Evolutionary conservation across 2,113 vertebrate genomes (phyloP).

Genomic region (Solea senegalensis): DNA sequence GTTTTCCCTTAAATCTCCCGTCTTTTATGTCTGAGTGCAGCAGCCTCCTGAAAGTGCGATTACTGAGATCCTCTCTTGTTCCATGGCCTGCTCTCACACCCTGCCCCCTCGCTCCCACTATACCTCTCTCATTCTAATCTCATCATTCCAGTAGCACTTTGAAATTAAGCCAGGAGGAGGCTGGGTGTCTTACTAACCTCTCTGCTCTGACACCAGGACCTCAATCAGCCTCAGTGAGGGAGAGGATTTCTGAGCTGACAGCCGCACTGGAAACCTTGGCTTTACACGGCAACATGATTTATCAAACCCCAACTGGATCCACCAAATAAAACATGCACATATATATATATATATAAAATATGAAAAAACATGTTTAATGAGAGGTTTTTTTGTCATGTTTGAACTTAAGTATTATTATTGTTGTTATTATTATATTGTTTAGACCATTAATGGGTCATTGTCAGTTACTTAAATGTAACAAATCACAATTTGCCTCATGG

Average conservation of each 20-base stretch:
- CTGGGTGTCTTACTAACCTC: constrained; percentile 64
- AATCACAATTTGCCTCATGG: too few species aligned
- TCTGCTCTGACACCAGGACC: constrained; percentile 53
- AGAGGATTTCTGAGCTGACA: constrained; percentile 47
- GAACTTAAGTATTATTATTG: too few species aligned
- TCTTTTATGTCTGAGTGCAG: constrained; percentile 71
- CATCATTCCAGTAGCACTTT: constrained; percentile 69
- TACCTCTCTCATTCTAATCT: constrained; percentile 70
- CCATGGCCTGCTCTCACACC: constrained; percentile 36
- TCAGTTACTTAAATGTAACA: too few species aligned
- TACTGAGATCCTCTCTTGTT: constrained; percentile 69
- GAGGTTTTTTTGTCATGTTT: too few species aligned
- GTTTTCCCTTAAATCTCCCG: constrained; percentile 53
- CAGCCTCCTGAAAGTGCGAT: constrained; percentile 57
- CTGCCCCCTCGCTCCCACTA: constrained; percentile 31
- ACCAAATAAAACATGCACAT: too few species aligned
- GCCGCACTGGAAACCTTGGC: not conserved
- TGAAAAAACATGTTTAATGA: too few species aligned
- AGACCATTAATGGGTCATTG: too few species aligned
- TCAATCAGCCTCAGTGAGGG: constrained; percentile 59
- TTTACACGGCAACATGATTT: too few species aligned
- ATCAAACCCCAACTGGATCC: too few species aligned
- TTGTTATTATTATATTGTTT: too few species aligned
- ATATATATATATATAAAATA: too few species aligned
- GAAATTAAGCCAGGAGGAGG: constrained; percentile 74